Evolutionary conservation across 2,888 invertebrate species (phyloP).

Genomic region (Drosophila borealis): DNA sequence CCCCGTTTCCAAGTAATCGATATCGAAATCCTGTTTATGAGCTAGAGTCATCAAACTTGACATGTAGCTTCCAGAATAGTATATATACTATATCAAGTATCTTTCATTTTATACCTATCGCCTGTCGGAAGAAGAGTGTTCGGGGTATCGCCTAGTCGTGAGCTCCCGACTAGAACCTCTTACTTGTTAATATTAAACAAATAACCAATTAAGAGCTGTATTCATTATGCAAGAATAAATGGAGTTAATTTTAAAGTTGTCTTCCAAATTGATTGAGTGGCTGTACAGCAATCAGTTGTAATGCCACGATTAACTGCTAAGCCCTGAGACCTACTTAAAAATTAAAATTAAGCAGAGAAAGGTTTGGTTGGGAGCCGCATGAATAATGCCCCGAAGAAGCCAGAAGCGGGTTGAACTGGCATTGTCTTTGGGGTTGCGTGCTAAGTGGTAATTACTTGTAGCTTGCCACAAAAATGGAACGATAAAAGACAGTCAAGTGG

Average conservation of each 20-base stretch:
- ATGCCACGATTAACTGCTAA: conserved; percentile 25
- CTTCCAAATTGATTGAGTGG: conserved; percentile 38
- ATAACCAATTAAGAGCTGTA: not conserved
- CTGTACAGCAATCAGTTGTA: conserved; percentile 30
- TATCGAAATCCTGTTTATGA: no score
- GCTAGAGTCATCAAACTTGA: no score
- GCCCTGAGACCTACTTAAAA: conserved; percentile 44
- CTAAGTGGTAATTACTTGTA: conserved; percentile 61
- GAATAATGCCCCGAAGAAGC: conserved; percentile 36
- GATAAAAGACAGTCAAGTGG: conserved; percentile 36
- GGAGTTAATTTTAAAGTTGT: conserved; percentile 13
- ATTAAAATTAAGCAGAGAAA: conserved; percentile 52
- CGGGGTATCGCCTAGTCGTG: no score
- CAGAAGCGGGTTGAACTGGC: conserved; percentile 4
- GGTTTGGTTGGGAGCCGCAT: conserved; percentile 21
- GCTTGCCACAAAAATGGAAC: conserved; percentile 43
- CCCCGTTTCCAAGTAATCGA: no score
- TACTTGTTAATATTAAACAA: no score
- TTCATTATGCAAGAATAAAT: conserved; percentile 10
- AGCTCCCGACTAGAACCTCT: no score
- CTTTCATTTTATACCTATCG: no score
- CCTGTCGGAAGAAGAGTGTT: no score
- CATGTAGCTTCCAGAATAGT: no score
- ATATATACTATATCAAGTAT: no score
- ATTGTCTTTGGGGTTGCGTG: conserved; percentile 65